A percentile compares a stretch with the other conserved stretches of the same genome.
Conservation (phyloP, 2,888 invertebrate genomes). For the Mimachlamys varia region DNA sequence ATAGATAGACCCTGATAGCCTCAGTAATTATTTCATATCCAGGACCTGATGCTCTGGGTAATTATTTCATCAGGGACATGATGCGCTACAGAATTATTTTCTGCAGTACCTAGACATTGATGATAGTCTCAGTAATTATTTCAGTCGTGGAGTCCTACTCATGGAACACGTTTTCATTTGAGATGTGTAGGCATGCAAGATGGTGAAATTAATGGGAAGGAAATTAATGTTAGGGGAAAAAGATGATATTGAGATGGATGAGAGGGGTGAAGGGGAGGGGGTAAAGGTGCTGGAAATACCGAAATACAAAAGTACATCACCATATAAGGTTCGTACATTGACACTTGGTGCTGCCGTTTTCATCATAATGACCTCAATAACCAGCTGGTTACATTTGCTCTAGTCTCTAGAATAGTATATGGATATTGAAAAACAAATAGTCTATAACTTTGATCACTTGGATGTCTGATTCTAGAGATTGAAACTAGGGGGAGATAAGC, state of each 20-base stretch:
- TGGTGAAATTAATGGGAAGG: background rate
- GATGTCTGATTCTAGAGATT: no score
- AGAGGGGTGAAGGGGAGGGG: background rate
- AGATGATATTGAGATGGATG: background rate
- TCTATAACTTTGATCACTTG: no score
- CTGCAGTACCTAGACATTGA: background rate
- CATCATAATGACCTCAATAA: no score
- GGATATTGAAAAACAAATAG: no score
- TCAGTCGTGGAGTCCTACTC: background rate
- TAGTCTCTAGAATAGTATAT: no score
- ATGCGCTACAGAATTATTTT: conserved; percentile 2
- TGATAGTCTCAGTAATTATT: background rate
- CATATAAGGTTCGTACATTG: background rate
- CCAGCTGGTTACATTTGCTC: no score
- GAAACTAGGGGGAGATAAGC: no score
- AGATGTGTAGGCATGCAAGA: background rate
- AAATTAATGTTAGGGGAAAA: background rate
- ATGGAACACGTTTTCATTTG: background rate
- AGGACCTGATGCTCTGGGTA: conserved; percentile 5
- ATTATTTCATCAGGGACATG: background rate
- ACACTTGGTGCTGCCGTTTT: no score
- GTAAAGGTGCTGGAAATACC: background rate
- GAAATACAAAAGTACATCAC: background rate
- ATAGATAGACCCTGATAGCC: background rate
- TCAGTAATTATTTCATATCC: conserved; percentile 1